phyloP scores from a whole-genome alignment of 2,113 vertebrate genomes.

The Cyrtonyx montezumae region DNA sequence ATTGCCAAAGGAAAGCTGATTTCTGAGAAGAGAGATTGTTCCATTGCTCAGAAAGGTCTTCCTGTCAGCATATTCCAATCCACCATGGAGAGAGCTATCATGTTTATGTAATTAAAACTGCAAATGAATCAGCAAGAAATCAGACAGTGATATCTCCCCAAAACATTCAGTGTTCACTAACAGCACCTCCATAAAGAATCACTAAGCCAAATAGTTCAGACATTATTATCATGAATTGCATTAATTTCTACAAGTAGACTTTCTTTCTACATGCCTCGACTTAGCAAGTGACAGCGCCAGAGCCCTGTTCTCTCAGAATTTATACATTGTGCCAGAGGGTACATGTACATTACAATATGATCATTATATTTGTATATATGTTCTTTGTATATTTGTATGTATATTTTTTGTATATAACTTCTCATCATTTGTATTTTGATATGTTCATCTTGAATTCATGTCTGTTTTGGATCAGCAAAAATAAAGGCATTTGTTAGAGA shows the following conservation, averaged over 20 bases:
- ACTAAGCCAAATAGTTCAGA: neutral
- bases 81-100: neutral
- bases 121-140: constrained; percentile 23
- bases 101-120: neutral
- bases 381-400: neutral
- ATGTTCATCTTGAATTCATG: neutral
- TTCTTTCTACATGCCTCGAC: neutral
- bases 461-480: neutral
- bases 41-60: neutral
- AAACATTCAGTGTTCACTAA: neutral
- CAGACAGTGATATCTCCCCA: neutral
- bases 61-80: neutral
- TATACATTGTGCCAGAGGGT: neutral
- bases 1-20: neutral
- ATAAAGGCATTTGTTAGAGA: fast-evolving
- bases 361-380: neutral
- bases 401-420: neutral
- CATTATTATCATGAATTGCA: neutral
- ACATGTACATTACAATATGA: neutral
- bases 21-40: neutral
- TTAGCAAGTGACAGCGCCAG: neutral
- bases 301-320: neutral
- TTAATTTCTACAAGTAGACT: neutral
- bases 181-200: neutral
- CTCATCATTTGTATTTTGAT: neutral